Evolutionary conservation across 2,113 vertebrate species (phyloP).

Genomic region (Cebus imitator): DNA sequence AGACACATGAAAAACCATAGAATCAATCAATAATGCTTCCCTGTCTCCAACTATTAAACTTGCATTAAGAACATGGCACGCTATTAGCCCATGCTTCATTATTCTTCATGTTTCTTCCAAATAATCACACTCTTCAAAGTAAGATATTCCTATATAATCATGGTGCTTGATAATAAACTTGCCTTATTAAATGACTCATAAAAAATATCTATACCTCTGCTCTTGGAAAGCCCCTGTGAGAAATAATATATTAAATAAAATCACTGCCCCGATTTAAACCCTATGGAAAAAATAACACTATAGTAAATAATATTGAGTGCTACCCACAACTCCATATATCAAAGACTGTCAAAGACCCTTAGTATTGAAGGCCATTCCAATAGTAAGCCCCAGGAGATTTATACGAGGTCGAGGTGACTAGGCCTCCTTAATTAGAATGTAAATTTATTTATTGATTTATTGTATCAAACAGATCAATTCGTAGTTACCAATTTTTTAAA

Average conservation of each 20-base stretch:
- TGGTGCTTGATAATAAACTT: neutral
- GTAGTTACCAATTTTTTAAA: conserved; percentile 32
- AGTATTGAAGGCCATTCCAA: conserved; percentile 27
- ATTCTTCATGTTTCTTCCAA: neutral
- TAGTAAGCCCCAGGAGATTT: conserved; percentile 21
- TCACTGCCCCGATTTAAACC: conserved; percentile 17
- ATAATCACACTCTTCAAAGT: neutral
- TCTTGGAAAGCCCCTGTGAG: neutral
- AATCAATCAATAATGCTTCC: neutral
- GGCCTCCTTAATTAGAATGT: conserved; percentile 59
- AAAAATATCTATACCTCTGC: conserved; percentile 19
- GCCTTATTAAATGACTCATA: neutral
- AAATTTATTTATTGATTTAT: conserved; percentile 54
- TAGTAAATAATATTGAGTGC: conserved; percentile 20
- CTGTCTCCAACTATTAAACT: neutral
- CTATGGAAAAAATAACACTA: neutral
- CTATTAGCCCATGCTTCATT: neutral
- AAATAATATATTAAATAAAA: conserved; percentile 32
- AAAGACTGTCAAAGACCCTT: neutral
- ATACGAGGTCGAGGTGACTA: neutral
- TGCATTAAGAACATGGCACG: conserved; percentile 2
- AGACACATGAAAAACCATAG: neutral
- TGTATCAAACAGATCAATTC: conserved; percentile 42
- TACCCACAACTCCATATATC: conserved; percentile 5
- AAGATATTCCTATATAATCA: neutral